These are phyloP conservation scores for Nephrotoma guestfalica DNA, from an alignment of 2,888 invertebrate species.

Conservation along the genomic window DNA sequence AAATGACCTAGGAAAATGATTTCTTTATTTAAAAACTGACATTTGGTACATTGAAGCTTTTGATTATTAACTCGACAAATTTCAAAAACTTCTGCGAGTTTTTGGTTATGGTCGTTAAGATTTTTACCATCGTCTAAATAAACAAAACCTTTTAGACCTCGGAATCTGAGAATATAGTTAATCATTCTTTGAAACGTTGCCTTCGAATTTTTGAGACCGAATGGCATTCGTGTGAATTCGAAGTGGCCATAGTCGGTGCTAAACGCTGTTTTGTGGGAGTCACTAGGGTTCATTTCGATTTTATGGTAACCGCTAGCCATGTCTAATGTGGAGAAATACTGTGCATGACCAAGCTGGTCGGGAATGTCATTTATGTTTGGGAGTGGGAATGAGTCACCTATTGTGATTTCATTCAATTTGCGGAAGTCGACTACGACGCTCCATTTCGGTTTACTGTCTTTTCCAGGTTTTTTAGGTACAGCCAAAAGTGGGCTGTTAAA, in stretches of 20 bases:
- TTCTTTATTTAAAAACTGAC: neutral
- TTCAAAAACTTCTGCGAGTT: no score
- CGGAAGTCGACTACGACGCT: no score
- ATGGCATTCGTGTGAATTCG: no score
- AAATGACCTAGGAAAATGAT: neutral
- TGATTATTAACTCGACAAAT: neutral
- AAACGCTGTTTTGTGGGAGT: neutral
- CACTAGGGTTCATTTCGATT: neutral
- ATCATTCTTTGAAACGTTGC: neutral
- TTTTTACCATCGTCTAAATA: no score
- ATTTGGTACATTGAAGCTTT: neutral
- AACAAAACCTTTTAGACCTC: no score
- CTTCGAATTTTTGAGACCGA: neutral
- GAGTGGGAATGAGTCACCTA: neutral
- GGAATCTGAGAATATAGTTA: neutral
- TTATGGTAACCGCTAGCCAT: neutral
- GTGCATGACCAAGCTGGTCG: neutral
- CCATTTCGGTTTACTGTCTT: neutral
- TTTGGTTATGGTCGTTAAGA: no score
- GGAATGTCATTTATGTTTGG: neutral
- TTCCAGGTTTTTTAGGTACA: neutral
- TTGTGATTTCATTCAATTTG: no score
- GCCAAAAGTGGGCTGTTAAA: no score
- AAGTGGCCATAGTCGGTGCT: neutral
- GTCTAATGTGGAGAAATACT: no score